Evolutionary conservation across 2,797 vertebrate genomes (phyloP).

Genomic region (Emys orbicularis): DNA sequence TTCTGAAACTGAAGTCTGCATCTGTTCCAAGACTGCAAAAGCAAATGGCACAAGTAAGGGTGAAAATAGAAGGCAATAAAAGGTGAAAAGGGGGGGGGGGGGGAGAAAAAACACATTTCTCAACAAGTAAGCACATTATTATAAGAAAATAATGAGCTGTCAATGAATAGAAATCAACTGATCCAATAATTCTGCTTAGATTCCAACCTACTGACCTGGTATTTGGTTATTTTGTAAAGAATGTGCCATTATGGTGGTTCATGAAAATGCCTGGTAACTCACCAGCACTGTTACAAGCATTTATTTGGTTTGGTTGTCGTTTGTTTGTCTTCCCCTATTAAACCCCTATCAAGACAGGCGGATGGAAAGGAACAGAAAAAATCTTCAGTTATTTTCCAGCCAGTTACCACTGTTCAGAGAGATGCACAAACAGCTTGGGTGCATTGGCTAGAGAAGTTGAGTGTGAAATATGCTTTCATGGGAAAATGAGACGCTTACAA

Average conservation of each 20-base stretch:
- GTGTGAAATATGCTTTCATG: background rate
- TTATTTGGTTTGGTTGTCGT: background rate
- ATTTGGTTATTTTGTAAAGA: background rate
- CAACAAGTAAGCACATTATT: background rate
- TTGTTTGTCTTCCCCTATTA: background rate
- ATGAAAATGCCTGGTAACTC: background rate
- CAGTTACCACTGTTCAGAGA: background rate
- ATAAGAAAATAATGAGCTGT: background rate
- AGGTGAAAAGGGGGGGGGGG: rapidly evolving
- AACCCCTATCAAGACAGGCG: background rate
- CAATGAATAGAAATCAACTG: background rate
- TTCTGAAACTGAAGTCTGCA: background rate
- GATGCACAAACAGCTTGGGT: background rate
- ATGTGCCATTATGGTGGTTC: background rate
- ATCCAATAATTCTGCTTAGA: background rate
- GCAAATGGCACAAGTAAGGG: background rate
- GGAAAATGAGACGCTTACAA: background rate
- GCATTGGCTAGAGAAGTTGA: background rate
- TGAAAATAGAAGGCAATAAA: background rate
- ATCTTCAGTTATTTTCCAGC: background rate
- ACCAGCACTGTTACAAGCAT: rapidly evolving
- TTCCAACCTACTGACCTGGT: background rate
- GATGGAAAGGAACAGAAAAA: background rate
- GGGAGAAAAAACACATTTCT: background rate
- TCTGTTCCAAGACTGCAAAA: background rate